Base-by-base conservation (phyloP, 2,888 invertebrate genomes). In the Baccha elongata region DNA sequence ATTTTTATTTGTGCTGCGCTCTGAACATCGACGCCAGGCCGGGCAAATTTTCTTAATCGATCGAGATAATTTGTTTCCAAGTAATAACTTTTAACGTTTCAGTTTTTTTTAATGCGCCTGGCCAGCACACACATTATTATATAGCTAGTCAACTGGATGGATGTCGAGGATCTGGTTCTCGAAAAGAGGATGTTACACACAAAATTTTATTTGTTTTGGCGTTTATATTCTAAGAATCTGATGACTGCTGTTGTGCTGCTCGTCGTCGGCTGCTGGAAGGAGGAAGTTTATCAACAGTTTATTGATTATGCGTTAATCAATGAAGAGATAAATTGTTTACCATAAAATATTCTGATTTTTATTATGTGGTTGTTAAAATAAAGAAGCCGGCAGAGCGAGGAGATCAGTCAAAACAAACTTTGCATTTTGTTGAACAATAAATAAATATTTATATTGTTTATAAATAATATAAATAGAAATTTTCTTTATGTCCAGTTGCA, bases 41-140 rank as follows among this genome's bases (percentile, higher is more conserved):
- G 71, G 10, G 62, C 46, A 52, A 83, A 76, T 83, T 83, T 76
- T 76, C 67, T 76, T 83, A 83, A 83, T 83, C 81, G 76, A 83
- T 83, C 76, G 76, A 76, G 72, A 83, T 83, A 83, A 76, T 83
- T 83, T 83, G 72, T 72, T 83, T 83, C 81, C 81, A 83, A 76
- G 81, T 83, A 83, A 76, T 83, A 83, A 83, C 67, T 72, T 83
- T 72, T 71, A 76, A 75, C 76, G 71, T 29, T 60, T 60, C n/a
- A n/a, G n/a, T 26, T 81, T 44, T 32, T 69, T 71, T 80, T 60
- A 60, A 40, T 65, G 71, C 46, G 60, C 52, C 11, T 23, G 23
- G 8, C 1, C 8, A 4, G 37, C 53, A 53, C 53, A 53, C 60
- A 81, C 40, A 19, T 71, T 69, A 60, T 58, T 65, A 75, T 13